Conservation (phyloP, 2,113 vertebrate genomes). For the Piliocolobus tephrosceles region DNA sequence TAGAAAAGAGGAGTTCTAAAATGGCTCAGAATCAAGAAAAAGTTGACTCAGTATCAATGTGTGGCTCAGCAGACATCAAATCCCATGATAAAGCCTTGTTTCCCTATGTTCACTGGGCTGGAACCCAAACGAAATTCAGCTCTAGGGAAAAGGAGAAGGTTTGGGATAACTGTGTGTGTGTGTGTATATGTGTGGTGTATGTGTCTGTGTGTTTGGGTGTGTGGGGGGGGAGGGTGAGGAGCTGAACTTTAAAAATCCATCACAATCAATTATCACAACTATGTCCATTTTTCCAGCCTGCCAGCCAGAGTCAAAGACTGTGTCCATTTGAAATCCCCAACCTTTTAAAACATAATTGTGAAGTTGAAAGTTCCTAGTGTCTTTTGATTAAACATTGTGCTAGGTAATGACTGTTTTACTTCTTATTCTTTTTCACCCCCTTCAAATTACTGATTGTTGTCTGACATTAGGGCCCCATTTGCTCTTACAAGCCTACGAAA, state of each 20-base stretch:
- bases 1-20: background rate
- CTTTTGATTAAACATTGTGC: slow-evolving; percentile 83
- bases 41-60: background rate
- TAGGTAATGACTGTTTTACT: slow-evolving; percentile 83
- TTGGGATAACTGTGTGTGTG: background rate
- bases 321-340: slow-evolving; percentile 77
- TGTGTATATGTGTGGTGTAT: too few species aligned
- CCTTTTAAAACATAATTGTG: slow-evolving; percentile 72
- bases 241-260: slow-evolving; percentile 68
- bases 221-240: accelerated
- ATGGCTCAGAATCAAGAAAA: background rate
- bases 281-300: slow-evolving; percentile 70
- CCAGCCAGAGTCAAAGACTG: slow-evolving; percentile 65
- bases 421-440: slow-evolving; percentile 56
- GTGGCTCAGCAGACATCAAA: background rate
- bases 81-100: background rate
- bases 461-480: slow-evolving; percentile 81
- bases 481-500: slow-evolving; percentile 83
- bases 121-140: background rate
- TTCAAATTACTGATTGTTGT: slow-evolving; percentile 86
- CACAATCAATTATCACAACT: slow-evolving; percentile 70
- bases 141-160: background rate
- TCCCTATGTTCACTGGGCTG: background rate
- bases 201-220: background rate
- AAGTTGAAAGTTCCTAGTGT: slow-evolving; percentile 76